These are phyloP conservation scores for Macrotis lagotis DNA, from an alignment of 2,113 vertebrate species.

Conservation along the genomic window DNA sequence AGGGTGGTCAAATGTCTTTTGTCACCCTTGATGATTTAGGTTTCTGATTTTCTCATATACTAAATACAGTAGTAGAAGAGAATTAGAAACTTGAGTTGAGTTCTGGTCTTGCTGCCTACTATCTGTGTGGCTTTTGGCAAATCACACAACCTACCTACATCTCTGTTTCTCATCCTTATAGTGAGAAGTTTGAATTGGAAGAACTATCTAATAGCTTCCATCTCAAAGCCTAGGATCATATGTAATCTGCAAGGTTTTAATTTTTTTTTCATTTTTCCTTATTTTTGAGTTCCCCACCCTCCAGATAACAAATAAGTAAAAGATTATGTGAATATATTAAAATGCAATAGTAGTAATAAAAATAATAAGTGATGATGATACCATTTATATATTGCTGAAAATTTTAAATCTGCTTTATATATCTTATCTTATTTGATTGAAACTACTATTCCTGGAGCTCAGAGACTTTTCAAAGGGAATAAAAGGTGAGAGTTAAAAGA, in stretches of 20 bases:
- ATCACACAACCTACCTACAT: not conserved
- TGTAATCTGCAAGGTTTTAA: not conserved
- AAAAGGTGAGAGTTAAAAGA: conserved; percentile 20
- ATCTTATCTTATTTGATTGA: not conserved
- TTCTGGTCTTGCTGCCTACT: too few relatives aligned
- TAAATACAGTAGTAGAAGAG: not conserved
- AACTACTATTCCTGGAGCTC: conserved; percentile 2
- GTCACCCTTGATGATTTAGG: not conserved
- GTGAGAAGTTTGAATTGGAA: not conserved
- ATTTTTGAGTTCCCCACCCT: not conserved
- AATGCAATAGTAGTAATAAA: not conserved
- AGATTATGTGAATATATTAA: not conserved
- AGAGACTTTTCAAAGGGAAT: conserved; percentile 34
- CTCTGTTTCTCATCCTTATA: not conserved
- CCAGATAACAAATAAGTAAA: not conserved
- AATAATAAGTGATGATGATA: not conserved
- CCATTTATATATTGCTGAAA: not conserved
- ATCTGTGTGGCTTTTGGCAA: not conserved
- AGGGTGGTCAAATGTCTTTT: not conserved
- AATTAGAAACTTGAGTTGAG: not conserved
- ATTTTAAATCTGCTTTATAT: not conserved
- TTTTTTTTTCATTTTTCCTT: not conserved
- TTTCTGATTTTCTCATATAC: not conserved
- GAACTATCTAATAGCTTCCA: not conserved
- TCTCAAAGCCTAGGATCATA: not conserved